Evolutionary conservation across 2,113 vertebrate species (phyloP).

Genomic region (Macrotus californicus): DNA sequence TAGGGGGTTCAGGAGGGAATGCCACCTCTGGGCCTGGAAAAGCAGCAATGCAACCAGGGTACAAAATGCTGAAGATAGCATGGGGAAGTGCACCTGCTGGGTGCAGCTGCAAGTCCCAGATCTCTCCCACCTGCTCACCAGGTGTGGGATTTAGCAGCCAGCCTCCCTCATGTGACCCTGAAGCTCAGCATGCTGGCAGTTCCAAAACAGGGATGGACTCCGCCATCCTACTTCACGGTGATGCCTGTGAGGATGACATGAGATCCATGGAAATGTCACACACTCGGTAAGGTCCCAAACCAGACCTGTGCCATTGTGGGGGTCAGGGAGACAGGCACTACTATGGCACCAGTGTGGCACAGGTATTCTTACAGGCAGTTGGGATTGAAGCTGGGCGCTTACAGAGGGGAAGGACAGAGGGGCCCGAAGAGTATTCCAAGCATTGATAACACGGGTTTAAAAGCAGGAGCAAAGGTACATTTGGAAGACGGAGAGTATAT

Average conservation of each 20-base stretch:
- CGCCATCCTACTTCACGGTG: neutral
- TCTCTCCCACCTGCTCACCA: neutral
- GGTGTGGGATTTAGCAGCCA: neutral
- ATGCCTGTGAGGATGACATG: accelerated
- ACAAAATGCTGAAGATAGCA: accelerated
- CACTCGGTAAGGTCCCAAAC: neutral
- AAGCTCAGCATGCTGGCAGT: neutral
- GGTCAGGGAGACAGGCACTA: neutral
- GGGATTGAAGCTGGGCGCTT: neutral
- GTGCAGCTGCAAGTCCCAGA: neutral
- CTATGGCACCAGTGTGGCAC: neutral
- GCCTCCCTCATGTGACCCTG: neutral
- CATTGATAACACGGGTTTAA: neutral
- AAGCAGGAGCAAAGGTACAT: neutral
- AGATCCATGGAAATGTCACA: neutral
- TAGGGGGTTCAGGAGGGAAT: neutral
- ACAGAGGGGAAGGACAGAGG: neutral
- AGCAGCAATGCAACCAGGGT: neutral
- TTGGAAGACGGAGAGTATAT: neutral
- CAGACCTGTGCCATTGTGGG: neutral
- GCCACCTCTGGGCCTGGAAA: neutral
- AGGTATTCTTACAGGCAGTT: neutral
- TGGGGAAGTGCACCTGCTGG: neutral
- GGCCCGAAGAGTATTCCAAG: neutral
- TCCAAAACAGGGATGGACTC: neutral